These are phyloP conservation scores for Acleris laterana DNA, from an alignment of 2,888 invertebrate species.

Conservation along the genomic window DNA sequence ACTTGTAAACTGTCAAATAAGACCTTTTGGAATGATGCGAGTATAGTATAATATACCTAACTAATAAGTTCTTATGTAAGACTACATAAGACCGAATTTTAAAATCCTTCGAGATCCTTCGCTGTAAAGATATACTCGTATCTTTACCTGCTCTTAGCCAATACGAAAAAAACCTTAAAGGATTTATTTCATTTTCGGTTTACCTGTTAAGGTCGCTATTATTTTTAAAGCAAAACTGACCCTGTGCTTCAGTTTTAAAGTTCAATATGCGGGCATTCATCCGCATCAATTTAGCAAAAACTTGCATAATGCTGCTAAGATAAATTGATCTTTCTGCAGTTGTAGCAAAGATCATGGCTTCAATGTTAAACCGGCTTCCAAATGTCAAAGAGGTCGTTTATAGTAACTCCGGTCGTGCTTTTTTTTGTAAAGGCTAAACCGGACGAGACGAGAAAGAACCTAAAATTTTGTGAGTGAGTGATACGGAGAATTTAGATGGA, in stretches of 20 bases:
- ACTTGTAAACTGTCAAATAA: too few species aligned
- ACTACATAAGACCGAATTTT: neutral
- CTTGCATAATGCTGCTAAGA: neutral
- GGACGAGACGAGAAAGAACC: conserved; percentile 18
- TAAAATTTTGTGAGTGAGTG: conserved; percentile 2
- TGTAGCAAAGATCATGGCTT: neutral
- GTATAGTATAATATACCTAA: too few species aligned
- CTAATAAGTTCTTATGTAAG: too few species aligned
- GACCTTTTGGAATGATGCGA: too few species aligned
- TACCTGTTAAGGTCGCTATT: conserved; percentile 5
- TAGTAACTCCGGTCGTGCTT: conserved; percentile 7
- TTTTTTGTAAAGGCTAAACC: conserved; percentile 24
- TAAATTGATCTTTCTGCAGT: conserved; percentile 8
- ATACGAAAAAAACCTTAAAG: conserved; percentile 7
- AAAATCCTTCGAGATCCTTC: neutral
- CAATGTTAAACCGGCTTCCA: conserved; percentile 14
- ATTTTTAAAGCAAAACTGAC: neutral
- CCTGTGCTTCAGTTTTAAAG: neutral
- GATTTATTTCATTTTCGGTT: conserved; percentile 15
- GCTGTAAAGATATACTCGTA: neutral
- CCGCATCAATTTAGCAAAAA: conserved; percentile 7
- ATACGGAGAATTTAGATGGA: neutral
- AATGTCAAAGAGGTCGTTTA: conserved; percentile 37
- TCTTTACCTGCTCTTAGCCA: too few species aligned
- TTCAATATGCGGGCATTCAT: conserved; percentile 5